Conservation (phyloP, 1,140 invertebrate genomes). For the Drosophila rufa region DNA sequence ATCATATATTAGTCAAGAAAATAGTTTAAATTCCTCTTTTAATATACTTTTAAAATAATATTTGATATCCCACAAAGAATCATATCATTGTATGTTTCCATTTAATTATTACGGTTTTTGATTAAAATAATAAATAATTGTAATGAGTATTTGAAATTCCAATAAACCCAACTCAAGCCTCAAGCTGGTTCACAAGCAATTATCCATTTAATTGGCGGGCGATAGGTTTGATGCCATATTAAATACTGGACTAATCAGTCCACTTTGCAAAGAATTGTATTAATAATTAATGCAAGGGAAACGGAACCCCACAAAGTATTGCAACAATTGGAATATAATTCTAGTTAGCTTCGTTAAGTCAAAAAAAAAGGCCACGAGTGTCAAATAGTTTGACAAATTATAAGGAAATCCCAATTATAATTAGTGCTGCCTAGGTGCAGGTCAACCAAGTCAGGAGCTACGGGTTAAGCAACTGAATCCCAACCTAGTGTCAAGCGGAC, state of each 20-base stretch:
- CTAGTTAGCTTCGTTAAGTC: background rate
- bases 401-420: background rate
- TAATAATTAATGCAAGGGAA: constrained; percentile 27
- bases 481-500: constrained; percentile 1
- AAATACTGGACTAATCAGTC: constrained; percentile 10
- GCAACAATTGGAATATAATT: background rate
- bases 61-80: too few relatives aligned
- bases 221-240: constrained; percentile 30
- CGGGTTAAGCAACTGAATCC: background rate
- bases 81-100: too few relatives aligned
- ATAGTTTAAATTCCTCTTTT: too few relatives aligned
- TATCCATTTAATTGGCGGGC: constrained; percentile 24
- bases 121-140: background rate
- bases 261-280: background rate
- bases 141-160: background rate
- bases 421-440: background rate
- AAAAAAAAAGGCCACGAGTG: background rate
- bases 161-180: background rate
- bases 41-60: too few relatives aligned
- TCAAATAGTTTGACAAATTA: constrained; percentile 14
- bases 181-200: constrained; percentile 4
- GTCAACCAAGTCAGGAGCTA: background rate
- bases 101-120: too few relatives aligned
- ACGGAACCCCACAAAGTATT: background rate
- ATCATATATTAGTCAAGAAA: too few relatives aligned